Percentiles rank a stretch among this genome's conserved stretches.
These are phyloP conservation scores for Ochlodes sylvanus DNA, from an alignment of 2,888 invertebrate genomes.

Conservation along the genomic window DNA sequence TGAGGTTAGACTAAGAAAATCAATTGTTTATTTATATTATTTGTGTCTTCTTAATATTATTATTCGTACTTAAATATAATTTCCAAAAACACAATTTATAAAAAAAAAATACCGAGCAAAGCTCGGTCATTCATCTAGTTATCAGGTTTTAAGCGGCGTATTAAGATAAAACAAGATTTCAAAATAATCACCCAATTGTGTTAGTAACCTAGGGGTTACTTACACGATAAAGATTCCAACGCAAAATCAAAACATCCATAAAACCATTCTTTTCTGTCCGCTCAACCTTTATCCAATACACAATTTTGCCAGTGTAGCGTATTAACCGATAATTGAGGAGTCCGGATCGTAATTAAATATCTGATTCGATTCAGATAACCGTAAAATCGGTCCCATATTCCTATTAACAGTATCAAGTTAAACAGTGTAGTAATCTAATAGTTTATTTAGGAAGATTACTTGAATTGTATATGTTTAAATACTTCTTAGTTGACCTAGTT, in stretches of 20 bases:
- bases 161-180: too few relatives aligned
- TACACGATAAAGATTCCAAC: too few relatives aligned
- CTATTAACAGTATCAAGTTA: slow-evolving; percentile 30
- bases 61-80: too few relatives aligned
- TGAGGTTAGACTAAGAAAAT: too few relatives aligned
- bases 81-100: too few relatives aligned
- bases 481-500: not conserved
- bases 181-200: too few relatives aligned
- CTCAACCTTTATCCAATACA: slow-evolving; percentile 17
- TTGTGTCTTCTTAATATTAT: too few relatives aligned
- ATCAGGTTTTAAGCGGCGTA: too few relatives aligned
- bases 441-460: slow-evolving; percentile 30
- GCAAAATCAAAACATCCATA: not conserved
- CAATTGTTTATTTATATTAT: too few relatives aligned
- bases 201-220: too few relatives aligned
- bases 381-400: slow-evolving; percentile 35
- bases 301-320: slow-evolving; percentile 19
- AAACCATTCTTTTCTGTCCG: not conserved
- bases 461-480: not conserved
- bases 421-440: slow-evolving; percentile 22
- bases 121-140: too few relatives aligned
- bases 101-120: too few relatives aligned
- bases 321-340: slow-evolving; percentile 30
- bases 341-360: slow-evolving; percentile 35
- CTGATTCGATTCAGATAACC: slow-evolving; percentile 36